Percentiles rank a stretch among this genome's conserved stretches.
phyloP scores from a whole-genome alignment of 2,113 vertebrate species.

The Pelecanoides urinatrix region DNA sequence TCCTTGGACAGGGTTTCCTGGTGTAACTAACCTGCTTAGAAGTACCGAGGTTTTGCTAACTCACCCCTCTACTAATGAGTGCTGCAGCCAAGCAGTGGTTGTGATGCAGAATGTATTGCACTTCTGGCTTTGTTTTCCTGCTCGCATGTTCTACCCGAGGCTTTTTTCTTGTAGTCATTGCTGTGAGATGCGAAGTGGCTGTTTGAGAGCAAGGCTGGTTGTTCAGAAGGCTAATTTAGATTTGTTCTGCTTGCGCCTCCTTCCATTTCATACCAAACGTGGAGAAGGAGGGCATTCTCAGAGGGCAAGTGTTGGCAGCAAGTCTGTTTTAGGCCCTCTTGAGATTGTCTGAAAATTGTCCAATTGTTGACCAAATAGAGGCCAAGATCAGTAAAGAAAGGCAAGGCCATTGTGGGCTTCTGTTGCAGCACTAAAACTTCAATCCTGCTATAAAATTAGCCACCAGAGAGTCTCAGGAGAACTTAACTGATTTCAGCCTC shows the following conservation, averaged over 20 bases:
- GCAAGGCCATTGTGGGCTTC: background rate
- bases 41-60: background rate
- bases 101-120: accelerated
- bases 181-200: background rate
- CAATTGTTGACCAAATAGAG: background rate
- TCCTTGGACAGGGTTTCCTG: background rate
- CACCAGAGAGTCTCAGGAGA: background rate
- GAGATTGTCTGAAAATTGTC: background rate
- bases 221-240: background rate
- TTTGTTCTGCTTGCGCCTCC: background rate
- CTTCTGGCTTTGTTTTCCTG: background rate
- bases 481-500: background rate
- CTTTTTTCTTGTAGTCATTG: background rate
- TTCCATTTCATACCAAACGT: accelerated
- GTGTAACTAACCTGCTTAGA: background rate
- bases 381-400: background rate
- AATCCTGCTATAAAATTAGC: background rate
- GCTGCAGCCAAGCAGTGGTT: background rate
- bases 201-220: background rate
- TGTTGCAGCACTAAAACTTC: background rate
- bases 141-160: accelerated
- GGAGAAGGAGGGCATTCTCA: background rate
- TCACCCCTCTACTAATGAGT: accelerated
- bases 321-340: background rate
- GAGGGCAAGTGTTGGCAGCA: background rate